Evolutionary conservation across 2,888 invertebrate genomes (phyloP), one percentile per base, ranked within the genome.

Genomic region (Luperina testacea): DNA sequence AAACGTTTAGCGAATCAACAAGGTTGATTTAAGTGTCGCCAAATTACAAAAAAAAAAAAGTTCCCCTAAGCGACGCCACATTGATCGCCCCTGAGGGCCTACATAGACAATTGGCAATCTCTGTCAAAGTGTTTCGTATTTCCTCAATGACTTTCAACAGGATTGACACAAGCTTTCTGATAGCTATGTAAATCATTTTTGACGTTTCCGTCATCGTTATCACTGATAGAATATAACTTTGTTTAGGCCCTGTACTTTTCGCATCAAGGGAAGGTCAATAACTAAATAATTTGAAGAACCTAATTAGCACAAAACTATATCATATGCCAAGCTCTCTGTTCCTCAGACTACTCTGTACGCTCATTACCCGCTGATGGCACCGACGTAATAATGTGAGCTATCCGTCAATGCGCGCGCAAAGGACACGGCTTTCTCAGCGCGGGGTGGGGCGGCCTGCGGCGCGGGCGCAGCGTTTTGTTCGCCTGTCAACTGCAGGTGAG

Each of bases 381-480:
- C 93, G 93, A 94, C 93, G 92, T 92, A 91, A 93, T 95, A 95
- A 95, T 93, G 92, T 88, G 93, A 91, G 92, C 94, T 90, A 95
- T 96, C 93, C 93, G 94, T 95, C 95, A 95, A 93, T 90, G 93
- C 92, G 91, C 90, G 84, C 82, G 82, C 84, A 95, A 95, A 96
- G 95, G 95, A 95, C 95, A 95, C 93, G 86, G 90, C 94, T 94
- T 95, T 96, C 95, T 93, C 95, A 95, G 93, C 91, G 88, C 90
- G 86, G 88, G 89, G 81, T 71, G 85, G 81, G 80, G 78, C 73
- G 72, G 81, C 78, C 78, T 79, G 80, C 82, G 84, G 86, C 87
- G 77, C 70, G 86, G 90, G 92, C 92, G 91, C 91, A 90, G 90
- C 89, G 90, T 89, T 91, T 90, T 91, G 91, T 90, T 91, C 90